These are phyloP conservation scores for Muscidifurax raptorellus DNA, from an alignment of 1,140 invertebrate species.

Conservation along the genomic window DNA sequence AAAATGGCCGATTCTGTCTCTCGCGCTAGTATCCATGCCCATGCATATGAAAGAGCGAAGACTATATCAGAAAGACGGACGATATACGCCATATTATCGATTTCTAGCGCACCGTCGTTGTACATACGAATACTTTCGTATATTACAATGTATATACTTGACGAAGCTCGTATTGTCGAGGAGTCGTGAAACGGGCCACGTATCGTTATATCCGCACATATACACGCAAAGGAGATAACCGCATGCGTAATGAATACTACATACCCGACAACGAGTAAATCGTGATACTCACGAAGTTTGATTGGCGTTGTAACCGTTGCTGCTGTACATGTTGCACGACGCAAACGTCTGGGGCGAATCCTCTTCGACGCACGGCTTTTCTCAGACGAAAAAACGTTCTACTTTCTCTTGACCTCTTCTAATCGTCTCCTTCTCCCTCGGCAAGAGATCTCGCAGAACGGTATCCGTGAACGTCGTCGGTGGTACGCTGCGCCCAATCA, in stretches of 20 bases:
- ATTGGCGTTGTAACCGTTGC: constrained; percentile 68
- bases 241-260: constrained; percentile 5
- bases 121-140: neutral
- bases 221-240: neutral
- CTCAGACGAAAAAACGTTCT: constrained; percentile 47
- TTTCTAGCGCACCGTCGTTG: neutral
- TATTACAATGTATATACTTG: neutral
- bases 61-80: constrained; percentile 2
- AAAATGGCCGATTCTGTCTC: constrained; percentile 11
- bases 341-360: constrained; percentile 23
- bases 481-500: constrained; percentile 59
- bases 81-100: constrained; percentile 45
- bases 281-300: constrained; percentile 67
- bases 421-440: constrained; percentile 43
- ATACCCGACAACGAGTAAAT: neutral
- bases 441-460: constrained; percentile 42
- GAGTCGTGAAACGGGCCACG: neutral
- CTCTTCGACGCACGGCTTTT: constrained; percentile 13
- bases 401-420: constrained; percentile 56
- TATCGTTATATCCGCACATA: neutral
- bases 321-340: constrained; percentile 67
- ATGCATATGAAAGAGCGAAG: constrained; percentile 10
- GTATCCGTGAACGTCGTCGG: constrained; percentile 3
- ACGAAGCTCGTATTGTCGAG: neutral
- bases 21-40: neutral